A percentile compares a stretch with the other conserved stretches of the same genome.
Evolutionary conservation across 2,888 invertebrate species (phyloP).

Genomic region (Coecobrya sp.): DNA sequence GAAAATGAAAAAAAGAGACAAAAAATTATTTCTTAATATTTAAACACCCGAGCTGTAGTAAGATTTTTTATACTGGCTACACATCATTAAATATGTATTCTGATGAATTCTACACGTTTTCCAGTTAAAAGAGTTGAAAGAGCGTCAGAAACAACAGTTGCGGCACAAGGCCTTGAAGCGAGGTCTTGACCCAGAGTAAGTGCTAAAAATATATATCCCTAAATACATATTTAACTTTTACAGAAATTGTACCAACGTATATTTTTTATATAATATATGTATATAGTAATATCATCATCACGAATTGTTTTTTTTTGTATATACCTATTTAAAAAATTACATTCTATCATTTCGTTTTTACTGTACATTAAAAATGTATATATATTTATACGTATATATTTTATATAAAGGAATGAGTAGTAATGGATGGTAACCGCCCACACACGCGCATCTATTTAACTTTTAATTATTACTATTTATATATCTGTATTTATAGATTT

Average conservation of each 20-base stretch:
- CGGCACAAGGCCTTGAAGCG: slow-evolving; percentile 99
- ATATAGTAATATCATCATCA: slow-evolving; percentile 27
- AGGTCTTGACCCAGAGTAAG: slow-evolving; percentile 96
- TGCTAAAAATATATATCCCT: slow-evolving; percentile 69
- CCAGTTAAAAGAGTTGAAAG: slow-evolving; percentile 99
- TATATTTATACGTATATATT: background rate
- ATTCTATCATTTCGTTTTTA: slow-evolving; percentile 23
- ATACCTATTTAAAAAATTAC: slow-evolving; percentile 31
- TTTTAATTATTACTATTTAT: slow-evolving; percentile 8
- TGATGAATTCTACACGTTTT: slow-evolving; percentile 57
- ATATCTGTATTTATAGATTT: no score
- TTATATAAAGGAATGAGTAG: slow-evolving; percentile 40
- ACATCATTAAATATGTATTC: background rate
- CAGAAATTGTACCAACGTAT: slow-evolving; percentile 29
- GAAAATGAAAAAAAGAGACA: slow-evolving; percentile 7
- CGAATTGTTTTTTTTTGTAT: slow-evolving; percentile 1
- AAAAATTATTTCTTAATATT: background rate
- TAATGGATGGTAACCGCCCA: slow-evolving; percentile 35
- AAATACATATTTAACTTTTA: slow-evolving; percentile 21
- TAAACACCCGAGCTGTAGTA: slow-evolving; percentile 1
- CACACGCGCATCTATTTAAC: slow-evolving; percentile 37
- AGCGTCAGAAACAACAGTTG: slow-evolving; percentile 99
- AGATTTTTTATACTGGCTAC: slow-evolving; percentile 16
- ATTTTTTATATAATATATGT: background rate
- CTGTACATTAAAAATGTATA: slow-evolving; percentile 31